phyloP scores from a whole-genome alignment of 2,797 vertebrate species.

The Acipenser oxyrinchus region DNA sequence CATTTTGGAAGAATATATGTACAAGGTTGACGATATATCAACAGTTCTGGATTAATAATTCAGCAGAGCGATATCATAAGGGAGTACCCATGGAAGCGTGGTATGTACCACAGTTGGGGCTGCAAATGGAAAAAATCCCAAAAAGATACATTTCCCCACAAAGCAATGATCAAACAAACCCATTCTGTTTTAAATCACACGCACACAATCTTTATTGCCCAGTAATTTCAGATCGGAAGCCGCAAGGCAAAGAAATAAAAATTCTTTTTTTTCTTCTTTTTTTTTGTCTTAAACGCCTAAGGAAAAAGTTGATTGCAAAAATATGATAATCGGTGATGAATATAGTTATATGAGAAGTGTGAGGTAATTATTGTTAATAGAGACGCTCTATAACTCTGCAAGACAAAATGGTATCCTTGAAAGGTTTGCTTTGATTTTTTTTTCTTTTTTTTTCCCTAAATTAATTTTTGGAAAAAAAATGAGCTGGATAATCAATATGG shows the following conservation, averaged over 20 bases:
- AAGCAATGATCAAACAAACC: slow-evolving; percentile 55
- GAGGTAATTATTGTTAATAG: too few relatives aligned
- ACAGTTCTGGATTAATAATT: slow-evolving; percentile 82
- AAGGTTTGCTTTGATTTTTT: slow-evolving; percentile 19
- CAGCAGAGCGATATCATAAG: slow-evolving; percentile 68
- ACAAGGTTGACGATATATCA: slow-evolving; percentile 92
- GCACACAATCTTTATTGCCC: slow-evolving; percentile 68
- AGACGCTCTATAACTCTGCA: too few relatives aligned
- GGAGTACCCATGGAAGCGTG: slow-evolving; percentile 60
- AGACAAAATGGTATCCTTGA: too few relatives aligned
- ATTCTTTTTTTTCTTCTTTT: slow-evolving; percentile 7
- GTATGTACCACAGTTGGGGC: slow-evolving; percentile 48
- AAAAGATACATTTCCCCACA: slow-evolving; percentile 29
- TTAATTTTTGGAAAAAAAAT: too few relatives aligned
- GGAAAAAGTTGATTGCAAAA: slow-evolving; percentile 33
- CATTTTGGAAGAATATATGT: slow-evolving; percentile 79
- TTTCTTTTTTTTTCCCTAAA: slow-evolving; percentile 33
- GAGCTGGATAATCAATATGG: too few relatives aligned
- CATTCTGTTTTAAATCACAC: slow-evolving; percentile 48
- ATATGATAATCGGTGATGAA: slow-evolving; percentile 46
- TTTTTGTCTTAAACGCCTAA: background rate
- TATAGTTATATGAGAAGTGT: too few relatives aligned
- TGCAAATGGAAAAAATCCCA: too few relatives aligned
- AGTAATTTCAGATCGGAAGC: slow-evolving; percentile 68
- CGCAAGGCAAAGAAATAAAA: slow-evolving; percentile 50